A percentile compares a stretch with the other conserved stretches of the same genome.
Evolutionary conservation across 30 jellyfish, hydroid and myxozoan species (phyloP).

Genomic region (Aurelia sp.): DNA sequence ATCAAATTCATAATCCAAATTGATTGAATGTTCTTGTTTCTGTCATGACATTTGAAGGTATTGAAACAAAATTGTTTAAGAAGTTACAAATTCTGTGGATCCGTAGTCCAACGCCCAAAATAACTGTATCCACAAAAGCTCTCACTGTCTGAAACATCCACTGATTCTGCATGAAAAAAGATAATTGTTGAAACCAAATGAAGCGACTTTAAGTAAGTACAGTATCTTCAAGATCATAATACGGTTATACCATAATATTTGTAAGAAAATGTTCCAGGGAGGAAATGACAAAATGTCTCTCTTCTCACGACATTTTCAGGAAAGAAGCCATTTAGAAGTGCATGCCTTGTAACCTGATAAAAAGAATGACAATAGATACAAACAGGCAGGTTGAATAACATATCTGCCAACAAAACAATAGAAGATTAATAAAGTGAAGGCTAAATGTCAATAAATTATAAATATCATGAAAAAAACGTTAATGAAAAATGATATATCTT

Average conservation of each 20-base stretch:
- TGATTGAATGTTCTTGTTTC: no score
- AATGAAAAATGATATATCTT: not conserved
- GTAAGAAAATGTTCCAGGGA: conserved; percentile 58
- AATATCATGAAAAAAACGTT: not conserved
- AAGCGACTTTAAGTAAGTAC: not conserved
- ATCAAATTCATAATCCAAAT: no score
- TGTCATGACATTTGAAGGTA: no score
- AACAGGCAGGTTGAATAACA: not conserved
- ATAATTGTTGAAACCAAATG: not conserved
- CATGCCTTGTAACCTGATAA: conserved; percentile 48
- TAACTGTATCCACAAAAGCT: no score
- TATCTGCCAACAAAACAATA: not conserved
- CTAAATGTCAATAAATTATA: no score
- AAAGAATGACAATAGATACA: not conserved
- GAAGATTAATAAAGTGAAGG: not conserved
- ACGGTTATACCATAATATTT: conserved; percentile 23
- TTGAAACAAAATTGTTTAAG: no score
- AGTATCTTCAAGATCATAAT: not conserved
- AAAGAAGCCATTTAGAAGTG: conserved; percentile 43
- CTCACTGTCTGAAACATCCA: no score
- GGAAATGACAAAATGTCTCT: conserved; percentile 20
- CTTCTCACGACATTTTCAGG: conserved; percentile 39
- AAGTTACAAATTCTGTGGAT: no score
- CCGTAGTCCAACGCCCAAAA: no score
- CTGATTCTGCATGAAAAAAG: no score